Conservation (phyloP, 2,113 vertebrate genomes). For the Clinocottus analis region DNA sequence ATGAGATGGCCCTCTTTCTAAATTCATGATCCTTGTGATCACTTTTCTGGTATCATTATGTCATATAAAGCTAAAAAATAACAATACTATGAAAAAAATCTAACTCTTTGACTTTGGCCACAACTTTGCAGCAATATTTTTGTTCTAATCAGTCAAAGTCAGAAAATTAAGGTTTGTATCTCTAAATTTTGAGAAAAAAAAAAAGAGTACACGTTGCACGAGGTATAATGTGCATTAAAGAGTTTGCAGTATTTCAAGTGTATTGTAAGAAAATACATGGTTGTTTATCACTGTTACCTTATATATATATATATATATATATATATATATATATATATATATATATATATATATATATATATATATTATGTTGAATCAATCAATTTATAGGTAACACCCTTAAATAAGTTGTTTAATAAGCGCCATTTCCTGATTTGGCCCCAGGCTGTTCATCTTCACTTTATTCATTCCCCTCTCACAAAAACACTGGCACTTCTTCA, state of each 20-base stretch:
- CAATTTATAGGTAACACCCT: not conserved
- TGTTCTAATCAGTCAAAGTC: not conserved
- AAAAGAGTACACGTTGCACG: not conserved
- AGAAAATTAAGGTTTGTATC: not conserved
- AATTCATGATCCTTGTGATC: not conserved
- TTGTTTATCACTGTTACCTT: not conserved
- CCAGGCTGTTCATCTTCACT: not conserved
- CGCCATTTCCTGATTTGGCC: not conserved
- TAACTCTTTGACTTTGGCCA: not conserved
- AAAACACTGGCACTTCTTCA: conserved; percentile 23
- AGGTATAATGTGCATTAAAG: not conserved
- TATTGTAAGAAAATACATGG: not conserved
- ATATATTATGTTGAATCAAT: not conserved
- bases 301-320: no score
- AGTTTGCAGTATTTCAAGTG: not conserved
- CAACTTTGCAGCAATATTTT: not conserved
- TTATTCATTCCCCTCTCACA: conserved; percentile 7
- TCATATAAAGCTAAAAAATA: not conserved
- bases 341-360: no score
- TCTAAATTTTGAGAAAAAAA: not conserved
- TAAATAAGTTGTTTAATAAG: not conserved
- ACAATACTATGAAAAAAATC: not conserved
- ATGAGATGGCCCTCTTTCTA: not conserved
- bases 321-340: no score
- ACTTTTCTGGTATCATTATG: not conserved